A percentile compares a stretch with the other conserved stretches of the same genome.
phyloP scores from a whole-genome alignment of 2,113 vertebrate species.

The Buteo buteo region DNA sequence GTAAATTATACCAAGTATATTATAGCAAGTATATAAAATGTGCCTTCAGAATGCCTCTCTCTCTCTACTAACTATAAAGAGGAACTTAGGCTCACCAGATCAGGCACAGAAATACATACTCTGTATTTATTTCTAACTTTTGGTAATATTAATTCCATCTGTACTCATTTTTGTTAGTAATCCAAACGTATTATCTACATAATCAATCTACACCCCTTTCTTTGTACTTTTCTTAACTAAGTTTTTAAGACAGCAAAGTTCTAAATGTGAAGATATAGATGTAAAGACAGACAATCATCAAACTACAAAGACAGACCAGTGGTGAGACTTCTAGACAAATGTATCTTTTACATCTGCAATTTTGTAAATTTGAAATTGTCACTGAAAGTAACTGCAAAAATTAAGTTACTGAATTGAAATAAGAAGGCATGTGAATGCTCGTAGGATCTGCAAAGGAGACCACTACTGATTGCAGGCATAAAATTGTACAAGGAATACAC shows the following conservation, averaged over 20 bases:
- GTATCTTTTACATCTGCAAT: conserved; percentile 46
- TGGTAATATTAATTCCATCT: background rate
- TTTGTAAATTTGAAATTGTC: background rate
- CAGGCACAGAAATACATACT: background rate
- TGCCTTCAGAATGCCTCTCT: background rate
- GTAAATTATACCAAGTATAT: background rate
- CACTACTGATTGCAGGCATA: background rate
- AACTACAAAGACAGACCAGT: conserved; percentile 2
- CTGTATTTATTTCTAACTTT: background rate
- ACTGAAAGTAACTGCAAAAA: background rate
- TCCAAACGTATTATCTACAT: background rate
- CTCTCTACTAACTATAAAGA: background rate
- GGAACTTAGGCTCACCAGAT: background rate
- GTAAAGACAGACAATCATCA: conserved; percentile 24
- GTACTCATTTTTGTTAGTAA: background rate
- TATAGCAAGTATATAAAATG: background rate
- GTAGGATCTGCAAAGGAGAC: background rate
- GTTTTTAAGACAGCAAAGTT: conserved; percentile 2
- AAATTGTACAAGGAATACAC: conserved; percentile 5
- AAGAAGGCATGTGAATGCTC: background rate
- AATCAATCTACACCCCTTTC: background rate
- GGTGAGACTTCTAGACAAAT: conserved; percentile 13
- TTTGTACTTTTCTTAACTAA: background rate
- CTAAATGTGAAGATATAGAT: background rate
- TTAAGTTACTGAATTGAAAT: background rate